Evolutionary conservation across 1,140 invertebrate species (phyloP).

Genomic region (Marisa cornuarietis): DNA sequence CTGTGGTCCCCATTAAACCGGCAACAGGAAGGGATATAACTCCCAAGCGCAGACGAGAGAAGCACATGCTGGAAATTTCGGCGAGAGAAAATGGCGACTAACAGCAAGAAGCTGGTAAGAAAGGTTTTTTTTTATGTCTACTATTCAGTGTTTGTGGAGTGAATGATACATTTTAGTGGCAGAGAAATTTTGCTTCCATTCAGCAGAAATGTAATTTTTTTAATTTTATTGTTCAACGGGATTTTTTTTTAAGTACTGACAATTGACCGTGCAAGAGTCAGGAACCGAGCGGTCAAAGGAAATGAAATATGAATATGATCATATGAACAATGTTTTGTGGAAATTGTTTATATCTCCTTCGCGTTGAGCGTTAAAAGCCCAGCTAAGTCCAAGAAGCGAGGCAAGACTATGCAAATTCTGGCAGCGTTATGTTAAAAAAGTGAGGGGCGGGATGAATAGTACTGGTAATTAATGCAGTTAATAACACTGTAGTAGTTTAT

Average conservation of each 20-base stretch:
- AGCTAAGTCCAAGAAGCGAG: no score
- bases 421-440: no score
- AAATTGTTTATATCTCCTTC: no score
- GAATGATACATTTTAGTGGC: no score
- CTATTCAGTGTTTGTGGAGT: neutral
- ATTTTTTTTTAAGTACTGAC: neutral
- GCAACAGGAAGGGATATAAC: neutral
- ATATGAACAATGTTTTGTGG: no score
- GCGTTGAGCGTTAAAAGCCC: no score
- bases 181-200: neutral
- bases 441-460: no score
- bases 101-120: slow-evolving; percentile 11
- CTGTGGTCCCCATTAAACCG: neutral
- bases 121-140: neutral
- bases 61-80: slow-evolving; percentile 16
- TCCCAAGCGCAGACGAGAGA: neutral
- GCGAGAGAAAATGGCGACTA: slow-evolving; percentile 4
- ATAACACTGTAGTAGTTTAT: no score
- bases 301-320: no score
- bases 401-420: no score
- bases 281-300: neutral
- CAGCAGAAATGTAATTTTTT: neutral
- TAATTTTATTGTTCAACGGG: neutral
- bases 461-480: no score
- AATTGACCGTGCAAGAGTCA: neutral